These are phyloP conservation scores for Climacteris rufus DNA, from an alignment of 2,113 vertebrate genomes.

Conservation along the genomic window DNA sequence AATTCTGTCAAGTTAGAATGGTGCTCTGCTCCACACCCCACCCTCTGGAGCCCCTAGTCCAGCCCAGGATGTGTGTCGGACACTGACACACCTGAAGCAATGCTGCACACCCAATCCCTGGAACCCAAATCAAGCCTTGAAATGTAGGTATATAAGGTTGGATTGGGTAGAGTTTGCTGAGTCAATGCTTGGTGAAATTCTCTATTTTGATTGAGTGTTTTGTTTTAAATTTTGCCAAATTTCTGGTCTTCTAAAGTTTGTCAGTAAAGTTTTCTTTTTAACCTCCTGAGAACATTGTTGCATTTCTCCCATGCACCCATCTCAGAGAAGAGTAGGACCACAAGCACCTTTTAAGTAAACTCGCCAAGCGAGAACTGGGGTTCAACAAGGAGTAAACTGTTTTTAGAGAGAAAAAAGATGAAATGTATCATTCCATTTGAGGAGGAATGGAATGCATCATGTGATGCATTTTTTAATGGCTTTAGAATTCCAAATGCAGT, in stretches of 20 bases:
- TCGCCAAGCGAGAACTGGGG: accelerated
- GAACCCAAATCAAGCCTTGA: background rate
- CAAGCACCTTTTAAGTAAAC: background rate
- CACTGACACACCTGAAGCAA: background rate
- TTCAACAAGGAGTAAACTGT: background rate
- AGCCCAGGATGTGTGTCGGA: background rate
- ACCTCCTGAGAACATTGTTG: background rate
- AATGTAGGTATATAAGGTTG: background rate
- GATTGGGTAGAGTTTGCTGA: background rate
- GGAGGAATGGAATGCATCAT: background rate
- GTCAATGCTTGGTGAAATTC: background rate
- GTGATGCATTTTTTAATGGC: background rate
- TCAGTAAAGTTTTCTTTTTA: background rate
- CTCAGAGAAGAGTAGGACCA: background rate
- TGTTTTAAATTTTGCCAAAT: background rate
- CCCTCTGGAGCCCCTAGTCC: background rate
- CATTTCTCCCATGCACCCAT: accelerated
- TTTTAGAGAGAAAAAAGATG: background rate
- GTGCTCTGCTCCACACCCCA: background rate
- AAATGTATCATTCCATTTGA: background rate
- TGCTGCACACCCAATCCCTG: accelerated
- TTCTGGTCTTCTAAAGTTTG: background rate
- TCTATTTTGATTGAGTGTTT: background rate
- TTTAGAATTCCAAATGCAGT: conserved; percentile 2
- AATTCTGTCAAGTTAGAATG: background rate